Evolutionary conservation across 64 coral and sea anemone genomes (phyloP).

Genomic region (Porites lutea): DNA sequence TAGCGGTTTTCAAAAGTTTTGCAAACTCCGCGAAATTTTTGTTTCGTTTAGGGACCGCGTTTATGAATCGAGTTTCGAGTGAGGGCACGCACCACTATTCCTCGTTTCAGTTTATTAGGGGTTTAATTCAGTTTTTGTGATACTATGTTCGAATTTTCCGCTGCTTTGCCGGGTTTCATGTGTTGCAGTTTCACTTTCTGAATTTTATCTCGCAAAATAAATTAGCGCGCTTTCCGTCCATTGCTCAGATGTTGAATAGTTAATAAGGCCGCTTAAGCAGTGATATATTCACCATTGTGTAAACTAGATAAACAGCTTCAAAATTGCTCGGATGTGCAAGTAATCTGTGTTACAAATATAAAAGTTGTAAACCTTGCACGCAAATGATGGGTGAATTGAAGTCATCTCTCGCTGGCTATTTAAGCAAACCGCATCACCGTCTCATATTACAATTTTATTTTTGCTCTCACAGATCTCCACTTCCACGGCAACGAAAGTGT

Average conservation of each 20-base stretch:
- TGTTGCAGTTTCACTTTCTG: neutral
- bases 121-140: no score
- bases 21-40: constrained; percentile 15
- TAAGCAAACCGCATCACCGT: neutral
- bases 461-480: constrained; percentile 21
- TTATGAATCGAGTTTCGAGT: neutral
- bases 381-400: neutral
- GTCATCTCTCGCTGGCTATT: neutral
- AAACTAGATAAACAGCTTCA: neutral
- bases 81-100: neutral
- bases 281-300: neutral
- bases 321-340: neutral
- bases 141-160: neutral
- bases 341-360: neutral
- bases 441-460: constrained; percentile 21
- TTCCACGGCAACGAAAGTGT: constrained; percentile 4
- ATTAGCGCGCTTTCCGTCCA: constrained; percentile 43
- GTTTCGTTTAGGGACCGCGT: neutral
- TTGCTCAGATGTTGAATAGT: constrained; percentile 39
- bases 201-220: neutral
- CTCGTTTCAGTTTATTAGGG: neutral
- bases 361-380: neutral
- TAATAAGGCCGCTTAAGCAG: neutral
- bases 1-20: neutral
- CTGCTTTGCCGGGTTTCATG: neutral